Base-by-base conservation (phyloP, 2,888 invertebrate genomes). In the Clusia tigrina region DNA sequence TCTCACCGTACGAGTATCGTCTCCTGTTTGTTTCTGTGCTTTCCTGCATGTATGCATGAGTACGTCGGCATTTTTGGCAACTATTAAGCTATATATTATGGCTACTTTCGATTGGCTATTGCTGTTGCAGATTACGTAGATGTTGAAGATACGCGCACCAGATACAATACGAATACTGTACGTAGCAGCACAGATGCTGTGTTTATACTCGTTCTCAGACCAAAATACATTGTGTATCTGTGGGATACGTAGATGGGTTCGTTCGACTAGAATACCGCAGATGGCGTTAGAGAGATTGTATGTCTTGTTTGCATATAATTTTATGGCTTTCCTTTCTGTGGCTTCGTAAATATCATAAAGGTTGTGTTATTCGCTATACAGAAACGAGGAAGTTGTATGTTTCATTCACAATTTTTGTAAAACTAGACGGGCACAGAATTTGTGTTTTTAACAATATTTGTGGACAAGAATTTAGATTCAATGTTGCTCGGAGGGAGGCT, bases 281-380 rank as follows among this genome's bases (percentile, higher is more conserved):
- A 71, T 68, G 71, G 69, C 68, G 71, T 58, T 26, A 37, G 15
- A 15, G 51, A n/a, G n/a, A 38, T 48, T 48, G n/a, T n/a, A 5
- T 15, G 48, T 15, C 20, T 6, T 6, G 15, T 48, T 48, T 3
- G 48, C 18, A 20, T 48, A 48, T 20, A 15, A 20, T 9, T 48
- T 48, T 48, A 18, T 48, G 22, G 20, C 48, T 18, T 48, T 20
- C 22, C 20, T 32, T 6, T 20, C 48, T 48, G 48, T 3, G 48
- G 3, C n/a, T 42, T 42, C 42, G n/a, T 42, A n/a, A 9, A 42
- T 32, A 12, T n/a, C n/a, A n/a, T n/a, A n/a, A n/a, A 5, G 48
- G 48, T 48, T 48, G 18, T 48, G 48, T 48, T 48, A 18, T 48
- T 20, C 2, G 20, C 48, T 48, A 22, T 48, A 20, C 15, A n/a